A percentile compares a stretch with the other conserved stretches of the same genome.
phyloP scores from a whole-genome alignment of 2,888 invertebrate genomes.

The Drosophila nigricruria region DNA sequence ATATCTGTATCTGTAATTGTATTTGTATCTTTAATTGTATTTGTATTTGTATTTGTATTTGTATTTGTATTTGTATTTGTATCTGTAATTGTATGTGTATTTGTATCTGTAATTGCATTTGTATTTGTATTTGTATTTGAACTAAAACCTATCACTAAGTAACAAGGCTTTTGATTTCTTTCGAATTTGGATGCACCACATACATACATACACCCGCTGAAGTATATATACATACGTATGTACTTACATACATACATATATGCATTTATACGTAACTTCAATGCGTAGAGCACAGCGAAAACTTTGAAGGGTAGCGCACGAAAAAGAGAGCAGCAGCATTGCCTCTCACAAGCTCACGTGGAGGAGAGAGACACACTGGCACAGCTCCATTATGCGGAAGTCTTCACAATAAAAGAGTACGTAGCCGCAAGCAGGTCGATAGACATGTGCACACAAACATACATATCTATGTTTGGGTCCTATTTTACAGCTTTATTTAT shows the following conservation, averaged over 20 bases:
- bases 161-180: not conserved
- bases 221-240: too few species aligned
- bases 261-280: conserved; percentile 22
- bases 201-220: not conserved
- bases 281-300: conserved; percentile 12
- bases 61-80: too few species aligned
- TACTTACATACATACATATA: conserved; percentile 7
- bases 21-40: too few species aligned
- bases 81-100: not conserved
- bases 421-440: conserved; percentile 37
- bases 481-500: not conserved
- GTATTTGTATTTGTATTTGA: not conserved
- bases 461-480: not conserved
- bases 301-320: conserved; percentile 25
- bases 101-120: not conserved
- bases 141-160: not conserved
- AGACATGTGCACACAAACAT: conserved; percentile 7
- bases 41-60: too few species aligned
- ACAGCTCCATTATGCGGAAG: conserved; percentile 32
- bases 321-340: conserved; percentile 6
- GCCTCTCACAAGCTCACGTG: conserved; percentile 13
- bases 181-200: not conserved
- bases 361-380: conserved; percentile 19
- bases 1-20: not conserved
- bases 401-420: conserved; percentile 19